These are phyloP conservation scores for Digitonthophagus gazella DNA, from an alignment of 2,888 invertebrate genomes.

Conservation along the genomic window DNA sequence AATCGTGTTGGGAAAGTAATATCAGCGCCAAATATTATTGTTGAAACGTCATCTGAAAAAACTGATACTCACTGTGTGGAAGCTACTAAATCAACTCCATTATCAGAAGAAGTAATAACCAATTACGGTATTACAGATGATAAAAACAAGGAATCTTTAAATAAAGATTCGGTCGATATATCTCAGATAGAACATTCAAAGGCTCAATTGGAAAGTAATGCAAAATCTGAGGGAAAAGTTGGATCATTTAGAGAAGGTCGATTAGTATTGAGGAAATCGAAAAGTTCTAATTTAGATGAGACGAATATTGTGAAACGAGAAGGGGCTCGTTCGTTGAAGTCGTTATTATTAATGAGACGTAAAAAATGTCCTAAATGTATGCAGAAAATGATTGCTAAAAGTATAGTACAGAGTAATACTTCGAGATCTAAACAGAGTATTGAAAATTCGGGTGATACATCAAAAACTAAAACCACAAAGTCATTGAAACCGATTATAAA, in stretches of 20 bases:
- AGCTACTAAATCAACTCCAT: too few species aligned
- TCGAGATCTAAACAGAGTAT: neutral
- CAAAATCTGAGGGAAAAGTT: neutral
- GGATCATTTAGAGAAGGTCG: neutral
- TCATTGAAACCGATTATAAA: neutral
- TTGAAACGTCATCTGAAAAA: too few species aligned
- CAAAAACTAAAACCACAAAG: neutral
- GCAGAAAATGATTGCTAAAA: neutral
- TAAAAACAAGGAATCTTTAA: neutral
- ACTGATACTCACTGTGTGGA: too few species aligned
- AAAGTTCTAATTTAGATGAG: neutral
- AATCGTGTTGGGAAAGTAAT: neutral
- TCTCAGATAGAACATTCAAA: neutral
- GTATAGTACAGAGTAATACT: neutral
- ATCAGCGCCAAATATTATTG: too few species aligned
- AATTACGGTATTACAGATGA: neutral
- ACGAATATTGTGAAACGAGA: neutral
- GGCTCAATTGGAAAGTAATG: neutral
- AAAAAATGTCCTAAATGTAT: neutral
- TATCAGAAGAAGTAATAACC: neutral
- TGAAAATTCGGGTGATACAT: neutral
- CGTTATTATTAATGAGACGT: neutral
- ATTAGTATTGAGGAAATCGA: neutral
- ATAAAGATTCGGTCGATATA: neutral
- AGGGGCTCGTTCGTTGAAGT: neutral